Conservation (phyloP, 23 tunicate species). For the Phallusia fumigata region DNA sequence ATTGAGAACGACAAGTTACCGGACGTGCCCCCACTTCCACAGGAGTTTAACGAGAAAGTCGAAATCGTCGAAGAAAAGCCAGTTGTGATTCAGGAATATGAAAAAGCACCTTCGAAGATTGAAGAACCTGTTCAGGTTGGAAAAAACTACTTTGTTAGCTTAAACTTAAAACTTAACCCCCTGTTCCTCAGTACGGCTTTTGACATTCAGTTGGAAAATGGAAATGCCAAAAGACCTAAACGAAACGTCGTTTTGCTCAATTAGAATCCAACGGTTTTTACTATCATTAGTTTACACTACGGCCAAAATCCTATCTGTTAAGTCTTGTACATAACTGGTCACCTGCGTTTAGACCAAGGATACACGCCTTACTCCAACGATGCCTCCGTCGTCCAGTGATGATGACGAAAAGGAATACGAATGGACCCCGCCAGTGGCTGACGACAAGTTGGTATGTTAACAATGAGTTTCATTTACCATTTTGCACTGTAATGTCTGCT, state of each 20-base stretch:
- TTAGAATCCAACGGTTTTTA: too few relatives aligned
- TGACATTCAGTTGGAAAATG: too few relatives aligned
- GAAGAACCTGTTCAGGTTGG: not conserved
- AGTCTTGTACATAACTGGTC: too few relatives aligned
- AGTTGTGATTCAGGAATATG: not conserved
- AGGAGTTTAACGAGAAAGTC: conserved; percentile 52
- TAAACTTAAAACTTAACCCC: not conserved
- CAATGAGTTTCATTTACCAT: not conserved
- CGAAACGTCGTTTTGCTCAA: too few relatives aligned
- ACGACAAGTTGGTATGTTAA: conserved; percentile 47
- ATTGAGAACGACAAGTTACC: conserved; percentile 35
- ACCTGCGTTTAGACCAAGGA: not conserved
- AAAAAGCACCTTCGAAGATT: not conserved
- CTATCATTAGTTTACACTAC: too few relatives aligned
- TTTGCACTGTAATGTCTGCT: too few relatives aligned
- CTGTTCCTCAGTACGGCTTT: too few relatives aligned
- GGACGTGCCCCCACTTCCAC: conserved; percentile 69
- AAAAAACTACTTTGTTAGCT: too few relatives aligned
- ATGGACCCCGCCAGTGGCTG: conserved; percentile 68
- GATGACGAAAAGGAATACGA: conserved; percentile 45
- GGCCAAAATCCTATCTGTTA: not conserved
- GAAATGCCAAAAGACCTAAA: too few relatives aligned
- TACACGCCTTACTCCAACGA: not conserved
- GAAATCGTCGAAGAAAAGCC: not conserved
- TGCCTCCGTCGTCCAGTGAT: conserved; percentile 33